phyloP scores from a whole-genome alignment of 2,888 invertebrate species.

The Chloroclysta siterata region DNA sequence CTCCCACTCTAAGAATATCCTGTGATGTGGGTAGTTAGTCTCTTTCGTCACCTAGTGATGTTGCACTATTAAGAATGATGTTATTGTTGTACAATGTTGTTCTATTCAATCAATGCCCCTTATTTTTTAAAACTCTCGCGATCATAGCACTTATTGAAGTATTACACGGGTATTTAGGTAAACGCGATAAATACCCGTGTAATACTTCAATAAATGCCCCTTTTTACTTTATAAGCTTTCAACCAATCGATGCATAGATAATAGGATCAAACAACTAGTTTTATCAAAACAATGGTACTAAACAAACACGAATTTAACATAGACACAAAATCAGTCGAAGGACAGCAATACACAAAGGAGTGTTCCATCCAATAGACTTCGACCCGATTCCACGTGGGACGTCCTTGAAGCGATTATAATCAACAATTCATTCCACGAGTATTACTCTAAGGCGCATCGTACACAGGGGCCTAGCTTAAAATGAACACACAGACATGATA shows the following conservation, averaged over 20 bases:
- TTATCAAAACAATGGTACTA: slow-evolving; percentile 3
- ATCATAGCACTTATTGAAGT: no score
- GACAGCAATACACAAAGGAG: slow-evolving; percentile 11
- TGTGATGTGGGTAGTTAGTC: no score
- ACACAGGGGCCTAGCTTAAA: not conserved
- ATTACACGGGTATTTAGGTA: no score
- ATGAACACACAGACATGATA: no score
- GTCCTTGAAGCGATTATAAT: slow-evolving; percentile 55
- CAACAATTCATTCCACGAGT: slow-evolving; percentile 57
- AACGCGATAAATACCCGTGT: no score
- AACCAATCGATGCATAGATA: not conserved
- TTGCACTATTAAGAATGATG: no score
- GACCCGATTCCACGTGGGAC: slow-evolving; percentile 35
- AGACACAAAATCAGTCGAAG: slow-evolving; percentile 4
- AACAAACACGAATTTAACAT: not conserved
- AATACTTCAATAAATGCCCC: no score
- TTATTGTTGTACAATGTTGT: no score
- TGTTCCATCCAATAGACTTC: slow-evolving; percentile 15
- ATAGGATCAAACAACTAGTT: not conserved
- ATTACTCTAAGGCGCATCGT: slow-evolving; percentile 43
- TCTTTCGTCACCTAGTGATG: no score
- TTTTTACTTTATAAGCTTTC: not conserved
- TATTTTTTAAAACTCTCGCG: no score
- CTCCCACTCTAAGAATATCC: no score
- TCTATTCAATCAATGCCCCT: no score